Evolutionary conservation across 2,888 invertebrate species (phyloP), one percentile per base, ranked within the genome.

Genomic region (Melieria omissa): DNA sequence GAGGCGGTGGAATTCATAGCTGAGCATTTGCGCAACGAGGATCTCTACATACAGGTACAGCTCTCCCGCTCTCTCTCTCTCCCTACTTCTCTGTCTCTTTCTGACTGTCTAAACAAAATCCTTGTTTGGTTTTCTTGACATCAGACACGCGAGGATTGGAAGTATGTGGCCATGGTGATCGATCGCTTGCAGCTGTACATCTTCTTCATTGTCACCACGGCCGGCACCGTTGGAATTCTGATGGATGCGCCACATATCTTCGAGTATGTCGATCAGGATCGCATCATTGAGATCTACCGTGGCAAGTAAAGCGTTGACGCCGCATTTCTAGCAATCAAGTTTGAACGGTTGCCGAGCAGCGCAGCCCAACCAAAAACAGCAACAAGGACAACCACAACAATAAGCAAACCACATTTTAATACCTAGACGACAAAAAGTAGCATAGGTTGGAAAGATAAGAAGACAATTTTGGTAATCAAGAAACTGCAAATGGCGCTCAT

Each of bases 1-100:
- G 98, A 98, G 88, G 98, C 99, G 3, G 97, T 99, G 16, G 97
- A 98, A 87, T 99, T 99, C 87, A 99, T 99, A 79, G 98, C 98
- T 46, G 97, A 98, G 86, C 98, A 99, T 90, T 90, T 99, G 81
- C 92, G 97, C 79, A 97, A 97, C 86, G 99, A 99, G 88, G 98
- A 99, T 89, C 94, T 98, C 82, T 98, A 98, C 85, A 97, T 98
- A 88, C 97, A 98, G 92, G 98, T 98, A 88, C 5, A 52, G 14
- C 52, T 52, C 10, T 52, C 52, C 1, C 14, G 4, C 5, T 8
- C 14, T 52, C 49, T 12, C 2, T 12, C 9, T 8, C 12, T 49
- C 3, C 3, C 49, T 12, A 10, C 47, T 47, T 47, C 2, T 12
- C 49, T 10, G 29, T 29, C 1, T 29, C 29, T 29, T 29, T 29